These are phyloP conservation scores for Craseonycteris thonglongyai DNA, from an alignment of 2,113 vertebrate species.

Conservation along the genomic window DNA sequence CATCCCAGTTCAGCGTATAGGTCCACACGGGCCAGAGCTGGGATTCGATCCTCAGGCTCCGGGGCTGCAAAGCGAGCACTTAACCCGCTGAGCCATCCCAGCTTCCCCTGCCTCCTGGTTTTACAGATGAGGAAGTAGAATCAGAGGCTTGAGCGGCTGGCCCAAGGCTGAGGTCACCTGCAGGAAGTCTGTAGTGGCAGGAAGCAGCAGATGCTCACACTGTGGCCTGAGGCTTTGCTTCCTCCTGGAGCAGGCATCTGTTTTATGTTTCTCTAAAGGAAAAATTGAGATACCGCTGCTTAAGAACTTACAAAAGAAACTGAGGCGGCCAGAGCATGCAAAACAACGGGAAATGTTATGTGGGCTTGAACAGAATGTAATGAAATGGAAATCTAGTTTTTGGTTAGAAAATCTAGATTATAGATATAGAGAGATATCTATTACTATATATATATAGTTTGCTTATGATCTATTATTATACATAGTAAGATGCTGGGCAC, in stretches of 20 bases:
- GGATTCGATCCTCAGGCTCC: no score
- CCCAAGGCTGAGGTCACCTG: not conserved
- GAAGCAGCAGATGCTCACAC: not conserved
- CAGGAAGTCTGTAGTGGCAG: not conserved
- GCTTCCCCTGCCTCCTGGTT: not conserved
- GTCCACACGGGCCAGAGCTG: no score
- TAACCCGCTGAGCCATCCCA: no score
- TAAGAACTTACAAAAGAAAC: not conserved
- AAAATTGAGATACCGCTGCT: not conserved
- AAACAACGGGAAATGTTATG: constrained; percentile 1
- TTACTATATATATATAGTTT: not conserved
- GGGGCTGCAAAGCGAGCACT: no score
- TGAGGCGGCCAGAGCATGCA: not conserved
- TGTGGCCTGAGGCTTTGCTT: not conserved
- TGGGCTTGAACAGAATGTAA: not conserved
- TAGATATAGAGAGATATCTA: no score
- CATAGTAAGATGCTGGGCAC: not conserved
- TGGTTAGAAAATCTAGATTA: no score
- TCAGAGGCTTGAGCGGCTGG: not conserved
- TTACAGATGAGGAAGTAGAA: not conserved
- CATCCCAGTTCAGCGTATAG: no score
- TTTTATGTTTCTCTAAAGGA: constrained; percentile 26
- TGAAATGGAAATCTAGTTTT: constrained; percentile 10
- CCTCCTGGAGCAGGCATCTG: not conserved
- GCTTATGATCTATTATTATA: not conserved